These are phyloP conservation scores for Lepetodrilus schrolli DNA, from an alignment of 2,888 invertebrate genomes.

Conservation along the genomic window DNA sequence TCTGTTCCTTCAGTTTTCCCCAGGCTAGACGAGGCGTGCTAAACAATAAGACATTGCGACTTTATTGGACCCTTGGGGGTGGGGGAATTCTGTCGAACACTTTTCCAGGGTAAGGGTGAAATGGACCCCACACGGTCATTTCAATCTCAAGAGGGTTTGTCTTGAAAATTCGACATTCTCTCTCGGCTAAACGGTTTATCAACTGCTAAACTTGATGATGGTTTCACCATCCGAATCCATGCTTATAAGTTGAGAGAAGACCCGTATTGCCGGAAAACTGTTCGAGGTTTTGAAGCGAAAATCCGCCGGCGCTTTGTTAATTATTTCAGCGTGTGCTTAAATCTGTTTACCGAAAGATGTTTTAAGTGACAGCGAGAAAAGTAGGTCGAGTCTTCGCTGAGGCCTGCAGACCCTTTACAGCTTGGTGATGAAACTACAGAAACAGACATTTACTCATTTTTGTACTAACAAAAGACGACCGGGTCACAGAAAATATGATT, in stretches of 20 bases:
- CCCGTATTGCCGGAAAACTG: neutral
- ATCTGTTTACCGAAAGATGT: neutral
- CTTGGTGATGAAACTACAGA: too few relatives aligned
- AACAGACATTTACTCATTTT: too few relatives aligned
- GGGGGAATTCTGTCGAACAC: slow-evolving; percentile 10
- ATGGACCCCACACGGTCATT: slow-evolving; percentile 24
- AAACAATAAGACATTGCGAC: slow-evolving; percentile 22
- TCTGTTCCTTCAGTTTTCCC: neutral
- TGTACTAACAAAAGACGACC: too few relatives aligned
- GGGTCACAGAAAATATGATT: neutral
- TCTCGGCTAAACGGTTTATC: neutral
- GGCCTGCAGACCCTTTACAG: neutral
- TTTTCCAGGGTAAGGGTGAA: slow-evolving; percentile 26
- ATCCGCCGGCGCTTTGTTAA: neutral
- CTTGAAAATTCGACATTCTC: slow-evolving; percentile 1
- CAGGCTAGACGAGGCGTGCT: neutral
- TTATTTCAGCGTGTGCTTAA: slow-evolving; percentile 10
- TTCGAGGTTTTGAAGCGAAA: slow-evolving; percentile 20
- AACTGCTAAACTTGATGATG: neutral
- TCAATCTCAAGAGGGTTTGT: neutral
- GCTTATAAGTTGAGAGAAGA: neutral
- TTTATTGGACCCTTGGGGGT: slow-evolving; percentile 14
- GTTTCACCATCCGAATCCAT: neutral
- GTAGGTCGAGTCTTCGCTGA: too few relatives aligned
- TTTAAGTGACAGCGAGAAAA: neutral